A percentile compares a stretch with the other conserved stretches of the same genome.
phyloP scores from a whole-genome alignment of 1,140 invertebrate genomes.

The Bombus difficillimus region DNA sequence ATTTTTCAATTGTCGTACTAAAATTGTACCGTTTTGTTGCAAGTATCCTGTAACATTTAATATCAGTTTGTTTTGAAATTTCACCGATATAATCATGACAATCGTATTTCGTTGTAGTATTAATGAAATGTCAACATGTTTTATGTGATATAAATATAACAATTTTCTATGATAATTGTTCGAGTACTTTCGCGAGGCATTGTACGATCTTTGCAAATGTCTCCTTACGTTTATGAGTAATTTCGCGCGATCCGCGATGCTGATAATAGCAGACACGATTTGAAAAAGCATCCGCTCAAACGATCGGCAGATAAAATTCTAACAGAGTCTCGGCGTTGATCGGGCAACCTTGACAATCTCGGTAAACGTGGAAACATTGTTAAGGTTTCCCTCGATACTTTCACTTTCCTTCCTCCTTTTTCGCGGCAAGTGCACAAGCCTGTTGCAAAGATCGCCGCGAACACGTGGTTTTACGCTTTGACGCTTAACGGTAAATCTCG shows the following conservation, averaged over 20 bases:
- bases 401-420: slow-evolving; percentile 62
- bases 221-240: slow-evolving; percentile 11
- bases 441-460: slow-evolving; percentile 20
- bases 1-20: too few relatives aligned
- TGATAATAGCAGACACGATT: slow-evolving; percentile 7
- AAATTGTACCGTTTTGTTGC: too few relatives aligned
- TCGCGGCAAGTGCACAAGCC: slow-evolving; percentile 49
- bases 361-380: slow-evolving; percentile 63
- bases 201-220: background rate
- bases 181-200: background rate
- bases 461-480: slow-evolving; percentile 37
- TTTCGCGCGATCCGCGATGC: slow-evolving; percentile 26
- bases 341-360: slow-evolving; percentile 59
- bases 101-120: too few relatives aligned
- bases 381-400: slow-evolving; percentile 60
- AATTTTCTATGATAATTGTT: background rate
- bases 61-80: too few relatives aligned
- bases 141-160: background rate
- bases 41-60: too few relatives aligned
- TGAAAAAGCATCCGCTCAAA: slow-evolving; percentile 36
- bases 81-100: too few relatives aligned
- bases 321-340: slow-evolving; percentile 45
- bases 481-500: slow-evolving; percentile 36
- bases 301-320: slow-evolving; percentile 53
- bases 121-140: background rate